Evolutionary conservation across 2,797 vertebrate genomes (phyloP), one percentile per base, ranked within the genome.

Genomic region (Rhynchonycteris naso): DNA sequence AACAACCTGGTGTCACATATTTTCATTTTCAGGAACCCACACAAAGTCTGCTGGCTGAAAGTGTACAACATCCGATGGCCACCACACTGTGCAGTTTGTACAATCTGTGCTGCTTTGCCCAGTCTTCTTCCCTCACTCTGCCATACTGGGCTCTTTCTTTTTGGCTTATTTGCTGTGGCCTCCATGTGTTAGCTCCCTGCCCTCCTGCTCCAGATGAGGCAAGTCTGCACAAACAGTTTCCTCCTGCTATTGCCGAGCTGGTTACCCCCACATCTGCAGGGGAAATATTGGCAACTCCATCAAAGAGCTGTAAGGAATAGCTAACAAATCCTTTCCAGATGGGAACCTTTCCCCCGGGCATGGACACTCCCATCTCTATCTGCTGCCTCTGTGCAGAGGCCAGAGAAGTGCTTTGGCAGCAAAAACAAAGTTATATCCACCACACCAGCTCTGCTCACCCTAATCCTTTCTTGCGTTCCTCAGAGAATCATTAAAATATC

Each of bases 281-380:
- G 12, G 33, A 82, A 61, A 87, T 30, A 69, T 26, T 75, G 81
- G 83, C 88, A 88, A 63, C 26, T 35, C 63, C 72, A 69, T 59
- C 63, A 69, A 90, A 90, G 76, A 87, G 26, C 83, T 93, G 75
- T 75, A 71, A 68, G 66, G 82, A 90, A 81, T 6, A 94, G 47
- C 76, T n/a, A 22, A 81, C 47, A 93, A 82, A 93, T 88, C 85
- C 71, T 82, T 91, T 88, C 82, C 78, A 92, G 86, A 95, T 72
- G 94, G 63, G 50, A 52, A 50, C 24, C 4, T 63, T 58, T 61
- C 43, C 38, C 38, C 54, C 12, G 22, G 21, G 33, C 68, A 30
- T 56, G 90, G 74, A 5, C 5, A 13, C 28, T 65, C 38, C 58
- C 30, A 4, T 78, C 81, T 76, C 66, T 74, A 15, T 28, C 76